Base-by-base conservation (phyloP, 1,140 invertebrate species). In the Drosophila equinoxialis region DNA sequence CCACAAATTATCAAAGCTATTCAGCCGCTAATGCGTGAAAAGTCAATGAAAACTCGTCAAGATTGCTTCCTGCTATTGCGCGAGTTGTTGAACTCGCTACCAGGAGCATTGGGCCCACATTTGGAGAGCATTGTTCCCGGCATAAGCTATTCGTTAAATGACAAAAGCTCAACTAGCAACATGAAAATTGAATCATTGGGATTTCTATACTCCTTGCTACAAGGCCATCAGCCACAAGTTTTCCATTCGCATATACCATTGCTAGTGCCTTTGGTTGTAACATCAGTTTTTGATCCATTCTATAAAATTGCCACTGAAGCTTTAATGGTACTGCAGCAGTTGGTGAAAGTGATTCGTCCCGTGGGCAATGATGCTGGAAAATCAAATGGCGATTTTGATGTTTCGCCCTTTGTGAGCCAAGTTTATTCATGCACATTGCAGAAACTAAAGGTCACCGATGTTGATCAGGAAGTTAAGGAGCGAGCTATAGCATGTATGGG, bases 401-500 rank as follows among this genome's bases (percentile, higher is more conserved):
- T 97, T 76, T 94, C 94, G 0, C 94, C 95, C 5, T 97, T 96
- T 90, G 96, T 97, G 1, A 93, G 93, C 2, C 95, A 96, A 63
- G 95, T 99, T 79, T 99, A 99, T 92, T 93, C 94, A 39, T 97
- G 96, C 81, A 98, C 97, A 0, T 92, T 99, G 60, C 94, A 96
- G 61, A 94, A 98, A 74, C 93, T 99, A 3, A 96, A 96, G 86
- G 97, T 98, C n/a, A 96, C 98, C 0, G 98, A 99, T 91, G 98
- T 99, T 79, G 98, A 99, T 93, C 98, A 99, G 92, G 98, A 99
- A 94, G 98, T 99, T 0, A 99, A 99, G 91, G 98, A 99, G 91
- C 94, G 98, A 67, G 98, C 98, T 5, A 99, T 99, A 68, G 96
- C 98, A 1, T 98, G 98, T 84, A 99, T 99, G 96, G 98, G 98